These are phyloP conservation scores for Platygyra sinensis DNA, from an alignment of 64 coral and sea anemone species.

Conservation along the genomic window DNA sequence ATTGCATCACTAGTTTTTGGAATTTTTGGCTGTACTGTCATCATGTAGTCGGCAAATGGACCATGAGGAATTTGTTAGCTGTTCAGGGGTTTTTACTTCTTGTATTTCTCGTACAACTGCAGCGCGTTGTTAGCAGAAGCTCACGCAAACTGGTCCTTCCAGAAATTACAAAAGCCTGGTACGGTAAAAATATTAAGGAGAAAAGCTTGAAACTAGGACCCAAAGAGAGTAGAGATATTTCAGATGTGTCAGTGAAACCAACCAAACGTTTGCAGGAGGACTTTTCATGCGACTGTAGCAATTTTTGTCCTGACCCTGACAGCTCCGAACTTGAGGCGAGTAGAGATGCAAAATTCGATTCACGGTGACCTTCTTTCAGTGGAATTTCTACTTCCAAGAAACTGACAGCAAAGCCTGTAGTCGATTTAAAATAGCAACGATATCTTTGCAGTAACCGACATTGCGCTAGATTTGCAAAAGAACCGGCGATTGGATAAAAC, in stretches of 20 bases:
- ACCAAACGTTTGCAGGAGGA: neutral
- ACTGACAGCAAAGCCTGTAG: too few relatives aligned
- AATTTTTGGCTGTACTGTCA: neutral
- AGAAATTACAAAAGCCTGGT: neutral
- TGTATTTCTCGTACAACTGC: too few relatives aligned
- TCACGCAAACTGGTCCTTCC: neutral
- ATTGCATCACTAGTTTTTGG: neutral
- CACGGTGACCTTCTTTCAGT: too few relatives aligned
- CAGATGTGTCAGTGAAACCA: neutral
- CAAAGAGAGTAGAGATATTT: neutral
- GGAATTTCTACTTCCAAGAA: too few relatives aligned
- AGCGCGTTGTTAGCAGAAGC: neutral
- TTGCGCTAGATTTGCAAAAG: too few relatives aligned
- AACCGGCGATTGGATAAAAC: too few relatives aligned
- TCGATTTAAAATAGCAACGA: too few relatives aligned
- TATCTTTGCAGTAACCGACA: too few relatives aligned
- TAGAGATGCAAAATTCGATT: neutral
- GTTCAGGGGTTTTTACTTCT: neutral
- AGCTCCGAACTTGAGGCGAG: constrained; percentile 7
- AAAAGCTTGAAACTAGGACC: neutral
- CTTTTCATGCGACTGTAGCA: neutral
- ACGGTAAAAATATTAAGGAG: neutral
- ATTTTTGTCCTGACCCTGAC: constrained; percentile 7
- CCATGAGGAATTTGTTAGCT: neutral
- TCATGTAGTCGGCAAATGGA: neutral